Evolutionary conservation across 2,888 invertebrate species (phyloP), one percentile per base, ranked within the genome.

Genomic region (Drosophila bunnanda): DNA sequence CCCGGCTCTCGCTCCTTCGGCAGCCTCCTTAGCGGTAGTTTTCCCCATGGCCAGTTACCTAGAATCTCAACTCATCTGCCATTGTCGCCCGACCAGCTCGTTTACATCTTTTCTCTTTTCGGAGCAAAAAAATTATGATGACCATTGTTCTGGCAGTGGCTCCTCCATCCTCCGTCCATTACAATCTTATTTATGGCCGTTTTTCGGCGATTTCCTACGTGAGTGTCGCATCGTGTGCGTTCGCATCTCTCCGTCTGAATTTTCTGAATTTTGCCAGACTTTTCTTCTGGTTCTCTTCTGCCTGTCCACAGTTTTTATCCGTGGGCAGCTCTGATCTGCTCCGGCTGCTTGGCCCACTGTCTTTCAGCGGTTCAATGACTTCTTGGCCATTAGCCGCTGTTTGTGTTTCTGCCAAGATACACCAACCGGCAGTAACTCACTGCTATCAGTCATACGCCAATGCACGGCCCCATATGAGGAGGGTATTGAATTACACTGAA

Each of bases 181-280:
- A 83, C 86, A 88, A 79, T 89, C 88, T 89, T 89, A 89, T 89
- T 82, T 85, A 82, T 82, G 80, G 82, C 72, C 64, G 64, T 62
- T 39, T 41, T 43, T 61, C 30, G 28, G 34, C 46, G 41, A 30
- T 28, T 38, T 52, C 6, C 36, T 22, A 32, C 30, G 15, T 46
- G 66, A 58, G 59, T 64, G 48, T 39, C 32, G 22, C 67, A 30
- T 34, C 67, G 67, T 67, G 67, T 67, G 65, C 48, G 67, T 48
- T 65, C 64, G 60, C 17, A 59, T 28, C 28, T 43, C 12, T 25
- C 15, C 12, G n/a, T 46, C n/a, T 25, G 13, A n/a, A 46, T 43
- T 54, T 60, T 17, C 20, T 20, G 25, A 20, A 32, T 9, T 60
- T 52, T 36, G n/a, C 43, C 43, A 44, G 38, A n/a, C 41, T 25